Percentiles rank a stretch among this genome's conserved stretches.
Evolutionary conservation across 2,113 vertebrate genomes (phyloP).

Genomic region (Macquaria ambigua): DNA sequence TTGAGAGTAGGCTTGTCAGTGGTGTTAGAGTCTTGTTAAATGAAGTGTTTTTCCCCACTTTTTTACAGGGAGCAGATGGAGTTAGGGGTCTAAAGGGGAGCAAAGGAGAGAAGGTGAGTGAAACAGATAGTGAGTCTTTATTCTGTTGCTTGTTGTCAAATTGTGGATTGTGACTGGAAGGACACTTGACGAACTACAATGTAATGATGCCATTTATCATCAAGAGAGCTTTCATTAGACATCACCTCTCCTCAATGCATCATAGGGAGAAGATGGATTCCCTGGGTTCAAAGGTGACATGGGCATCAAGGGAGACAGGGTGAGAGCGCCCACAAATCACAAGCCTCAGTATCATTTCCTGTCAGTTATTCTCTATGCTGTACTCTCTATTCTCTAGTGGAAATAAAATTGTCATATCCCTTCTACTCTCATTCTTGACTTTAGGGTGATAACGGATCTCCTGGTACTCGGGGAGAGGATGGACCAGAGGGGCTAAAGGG

Average conservation of each 20-base stretch:
- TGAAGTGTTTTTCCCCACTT: background rate
- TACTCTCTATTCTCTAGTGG: background rate
- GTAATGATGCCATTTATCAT: conserved; percentile 39
- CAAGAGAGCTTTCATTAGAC: conserved; percentile 12
- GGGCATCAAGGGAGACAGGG: conserved; percentile 90
- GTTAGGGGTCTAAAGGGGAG: conserved; percentile 91
- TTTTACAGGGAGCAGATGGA: conserved; percentile 90
- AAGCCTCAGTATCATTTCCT: background rate
- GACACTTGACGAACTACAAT: conserved; percentile 14
- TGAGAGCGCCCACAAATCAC: conserved; percentile 73
- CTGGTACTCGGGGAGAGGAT: conserved; percentile 89
- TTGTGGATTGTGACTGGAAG: conserved; percentile 3
- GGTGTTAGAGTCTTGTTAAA: background rate
- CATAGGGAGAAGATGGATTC: conserved; percentile 94
- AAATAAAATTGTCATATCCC: background rate
- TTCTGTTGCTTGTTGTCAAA: conserved; percentile 10
- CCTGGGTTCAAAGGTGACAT: conserved; percentile 93
- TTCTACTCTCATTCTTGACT: conserved; percentile 2
- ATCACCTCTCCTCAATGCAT: conserved; percentile 36
- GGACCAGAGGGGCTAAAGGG: conserved; percentile 92
- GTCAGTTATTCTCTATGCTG: background rate
- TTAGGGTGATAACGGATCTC: conserved; percentile 87
- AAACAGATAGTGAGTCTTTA: background rate
- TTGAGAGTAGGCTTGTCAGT: background rate
- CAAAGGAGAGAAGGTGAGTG: conserved; percentile 92